A percentile compares a stretch with the other conserved stretches of the same genome.
These are phyloP conservation scores for Brachionus rotundiformis DNA, from an alignment of 1,140 invertebrate species.

Conservation along the genomic window DNA sequence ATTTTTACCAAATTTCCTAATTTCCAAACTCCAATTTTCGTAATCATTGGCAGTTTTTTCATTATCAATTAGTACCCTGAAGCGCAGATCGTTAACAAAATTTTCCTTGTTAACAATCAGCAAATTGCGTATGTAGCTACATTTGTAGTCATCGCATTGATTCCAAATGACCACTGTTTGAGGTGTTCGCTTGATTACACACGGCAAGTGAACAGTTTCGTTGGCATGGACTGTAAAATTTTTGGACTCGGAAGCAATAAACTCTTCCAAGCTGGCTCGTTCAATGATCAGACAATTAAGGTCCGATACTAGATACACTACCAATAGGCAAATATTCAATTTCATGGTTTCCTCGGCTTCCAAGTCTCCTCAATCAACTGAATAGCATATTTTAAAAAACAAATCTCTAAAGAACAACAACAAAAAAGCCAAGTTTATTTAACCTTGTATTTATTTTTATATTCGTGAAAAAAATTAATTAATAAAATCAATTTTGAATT, in stretches of 20 bases:
- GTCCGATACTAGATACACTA: background rate
- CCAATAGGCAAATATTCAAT: background rate
- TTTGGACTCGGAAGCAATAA: constrained; percentile 12
- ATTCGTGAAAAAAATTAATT: constrained; percentile 2
- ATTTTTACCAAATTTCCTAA: constrained; percentile 42
- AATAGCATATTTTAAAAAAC: constrained; percentile 7
- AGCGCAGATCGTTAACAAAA: constrained; percentile 41
- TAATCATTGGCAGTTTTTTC: background rate
- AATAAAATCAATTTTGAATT: constrained; percentile 36
- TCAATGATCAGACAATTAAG: background rate
- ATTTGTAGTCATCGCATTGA: constrained; percentile 31
- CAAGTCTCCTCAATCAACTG: constrained; percentile 2
- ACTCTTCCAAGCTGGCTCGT: background rate
- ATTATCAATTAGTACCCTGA: constrained; percentile 22
- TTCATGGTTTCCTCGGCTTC: constrained; percentile 2
- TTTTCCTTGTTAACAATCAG: constrained; percentile 47
- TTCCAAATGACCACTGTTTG: constrained; percentile 47
- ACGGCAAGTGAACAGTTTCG: constrained; percentile 47
- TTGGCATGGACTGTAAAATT: constrained; percentile 45
- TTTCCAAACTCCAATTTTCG: constrained; percentile 45
- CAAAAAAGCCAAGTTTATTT: constrained; percentile 12
- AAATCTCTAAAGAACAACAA: background rate
- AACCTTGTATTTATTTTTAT: constrained; percentile 35
- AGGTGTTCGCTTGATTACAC: background rate
- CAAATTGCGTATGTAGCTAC: background rate